Conservation (phyloP, 2,113 vertebrate genomes). For the Psittacula cyanocephala region DNA sequence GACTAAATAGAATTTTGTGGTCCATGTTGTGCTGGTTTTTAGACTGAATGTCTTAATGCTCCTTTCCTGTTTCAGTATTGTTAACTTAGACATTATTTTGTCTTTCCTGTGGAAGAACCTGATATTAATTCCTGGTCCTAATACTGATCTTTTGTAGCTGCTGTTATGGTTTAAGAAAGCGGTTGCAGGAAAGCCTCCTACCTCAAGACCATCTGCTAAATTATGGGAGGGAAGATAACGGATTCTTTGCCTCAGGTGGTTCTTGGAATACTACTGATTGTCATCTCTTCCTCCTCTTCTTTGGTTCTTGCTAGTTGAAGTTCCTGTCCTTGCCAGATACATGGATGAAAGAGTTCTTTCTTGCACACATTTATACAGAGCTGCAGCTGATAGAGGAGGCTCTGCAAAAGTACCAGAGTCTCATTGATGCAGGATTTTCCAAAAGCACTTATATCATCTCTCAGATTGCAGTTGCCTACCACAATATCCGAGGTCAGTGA, state of each 20-base stretch:
- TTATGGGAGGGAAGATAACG: background rate
- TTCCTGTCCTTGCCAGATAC: conserved; percentile 94
- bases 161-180: background rate
- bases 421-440: conserved; percentile 94
- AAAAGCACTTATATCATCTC: conserved; percentile 99
- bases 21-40: background rate
- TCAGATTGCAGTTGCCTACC: conserved; percentile 98
- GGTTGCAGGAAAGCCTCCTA: background rate
- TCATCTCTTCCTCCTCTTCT: conserved; percentile 61
- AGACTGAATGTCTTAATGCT: background rate
- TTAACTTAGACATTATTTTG: background rate
- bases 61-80: background rate
- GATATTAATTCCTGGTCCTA: background rate
- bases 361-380: conserved; percentile 98
- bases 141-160: background rate
- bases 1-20: background rate
- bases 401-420: conserved; percentile 95
- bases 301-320: conserved; percentile 84
- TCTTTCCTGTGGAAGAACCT: background rate
- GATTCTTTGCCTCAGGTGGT: background rate
- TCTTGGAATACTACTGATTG: background rate
- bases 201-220: background rate
- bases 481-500: conserved; percentile 93
- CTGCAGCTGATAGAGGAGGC: conserved; percentile 98
- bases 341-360: conserved; percentile 98